Base-by-base conservation (phyloP, 2,888 invertebrate genomes). In the Busseola fusca region DNA sequence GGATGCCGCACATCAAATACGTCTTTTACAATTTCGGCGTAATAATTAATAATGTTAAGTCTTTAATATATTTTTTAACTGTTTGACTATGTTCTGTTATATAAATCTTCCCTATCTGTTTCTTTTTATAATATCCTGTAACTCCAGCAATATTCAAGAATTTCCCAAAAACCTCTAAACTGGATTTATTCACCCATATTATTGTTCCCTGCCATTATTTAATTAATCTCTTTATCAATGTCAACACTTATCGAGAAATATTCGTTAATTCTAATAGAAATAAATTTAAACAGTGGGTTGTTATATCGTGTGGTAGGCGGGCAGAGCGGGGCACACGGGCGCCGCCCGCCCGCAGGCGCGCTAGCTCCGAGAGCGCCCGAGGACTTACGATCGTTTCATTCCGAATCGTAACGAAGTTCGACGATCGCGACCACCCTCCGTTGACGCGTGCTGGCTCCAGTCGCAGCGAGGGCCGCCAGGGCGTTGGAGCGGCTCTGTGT, bases 381-480 rank as follows among this genome's bases (percentile, higher is more conserved):
- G 93, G 92, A 92, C 89, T 88, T 85, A 91, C 94, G 95, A 94
- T 94, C 94, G 95, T 94, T 94, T 90, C 90, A 89, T 90, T 91
- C 92, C 94, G 95, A 93, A 89, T 90, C 92, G 89, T 93, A 94
- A 93, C 95, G 95, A 94, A 94, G 94, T 94, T 93, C 90, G 93
- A 92, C 94, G 94, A 94, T 92, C 92, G 91, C 93, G 87, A 91
- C 93, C 93, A 90, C 93, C 95, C 94, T 91, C 91, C 92, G 93
- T 89, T 92, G 94, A 92, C 93, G 94, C 94, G 93, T 92, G 94
- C 91, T 92, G 91, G 91, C 89, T 89, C 92, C 95, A 95, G 95
- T 95, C 94, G 94, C 93, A 93, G 93, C 92, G 92, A 91, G 91
- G 89, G 92, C 94, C 94, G 93, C 93, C 93, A 86, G 93, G 94